Base-by-base conservation (phyloP, 2,888 invertebrate species). In the Cyrtodaria siliqua region DNA sequence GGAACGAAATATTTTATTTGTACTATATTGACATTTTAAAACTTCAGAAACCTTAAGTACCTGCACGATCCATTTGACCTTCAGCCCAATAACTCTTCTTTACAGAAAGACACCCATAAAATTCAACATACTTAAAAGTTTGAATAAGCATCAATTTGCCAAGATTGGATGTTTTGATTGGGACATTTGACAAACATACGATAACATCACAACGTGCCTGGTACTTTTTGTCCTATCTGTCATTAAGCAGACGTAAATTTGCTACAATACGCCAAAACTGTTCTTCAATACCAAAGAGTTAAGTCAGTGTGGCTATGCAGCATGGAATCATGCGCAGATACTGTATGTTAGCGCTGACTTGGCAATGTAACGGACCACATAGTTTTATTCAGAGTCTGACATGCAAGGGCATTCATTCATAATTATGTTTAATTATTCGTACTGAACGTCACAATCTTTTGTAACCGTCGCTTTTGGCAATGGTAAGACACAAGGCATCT, bases 351-450 rank as follows among this genome's bases (percentile, higher is more conserved):
- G n/a, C n/a, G n/a, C n/a, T n/a, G n/a, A n/a, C n/a, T n/a, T n/a
- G n/a, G n/a, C n/a, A n/a, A n/a, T n/a, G n/a, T n/a, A n/a, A n/a
- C n/a, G n/a, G n/a, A n/a, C n/a, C n/a, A n/a, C n/a, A n/a, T 20
- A 38, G 14, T 56, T 38, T 56, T 38, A 56, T 56, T 29, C 40
- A 24, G 20, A 29, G 16, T 23, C 71, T 71, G 63, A 71, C 71
- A 64, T 57, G 59, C 53, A 53, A 71, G 53, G 63, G 55, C 50
- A 64, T 57, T 24, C 23, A 47, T 55, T 40, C 38, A 42, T 64
- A 59, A 70, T 62, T 62, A 40, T 38, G n/a, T 38, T 18, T 49
- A 62, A 62, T 70, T 56, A 57, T 63, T 33, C 4, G 24, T 9
- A 38, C 24, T 20, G 33, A 61, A 55, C n/a, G n/a, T n/a, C n/a